phyloP scores from a whole-genome alignment of 1,140 invertebrate species.

The Drosophila santomea region DNA sequence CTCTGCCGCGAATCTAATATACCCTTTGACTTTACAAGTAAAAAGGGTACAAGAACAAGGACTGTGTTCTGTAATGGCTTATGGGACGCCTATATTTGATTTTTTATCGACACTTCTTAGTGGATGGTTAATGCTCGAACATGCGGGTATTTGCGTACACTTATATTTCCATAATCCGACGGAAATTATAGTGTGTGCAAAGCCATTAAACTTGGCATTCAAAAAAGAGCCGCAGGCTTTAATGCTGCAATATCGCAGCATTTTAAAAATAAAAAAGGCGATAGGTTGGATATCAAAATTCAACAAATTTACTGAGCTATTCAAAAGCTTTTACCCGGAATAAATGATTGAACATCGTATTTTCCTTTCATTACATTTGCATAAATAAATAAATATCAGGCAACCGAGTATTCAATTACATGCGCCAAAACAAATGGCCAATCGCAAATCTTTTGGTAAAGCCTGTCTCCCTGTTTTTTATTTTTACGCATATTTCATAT shows the following conservation, averaged over 20 bases:
- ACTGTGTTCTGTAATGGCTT: slow-evolving; percentile 33
- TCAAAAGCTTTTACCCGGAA: not conserved
- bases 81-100: slow-evolving; percentile 45
- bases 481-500: slow-evolving; percentile 47
- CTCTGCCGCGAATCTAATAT: too few species aligned
- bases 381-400: slow-evolving; percentile 32
- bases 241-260: not conserved
- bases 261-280: not conserved
- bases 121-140: slow-evolving; percentile 31
- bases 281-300: not conserved
- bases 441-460: slow-evolving; percentile 61
- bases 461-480: slow-evolving; percentile 7
- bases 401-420: slow-evolving; percentile 62
- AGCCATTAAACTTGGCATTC: slow-evolving; percentile 2
- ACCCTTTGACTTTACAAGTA: too few species aligned
- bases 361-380: slow-evolving; percentile 44
- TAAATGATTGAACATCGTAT: slow-evolving; percentile 31
- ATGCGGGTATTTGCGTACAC: slow-evolving; percentile 30
- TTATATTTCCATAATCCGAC: slow-evolving; percentile 19
- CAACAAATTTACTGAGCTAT: not conserved
- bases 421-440: slow-evolving; percentile 67
- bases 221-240: not conserved
- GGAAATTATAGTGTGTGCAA: slow-evolving; percentile 24
- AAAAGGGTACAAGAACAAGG: too few species aligned
- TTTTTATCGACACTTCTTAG: slow-evolving; percentile 39